Conservation (phyloP, 2,888 invertebrate species). For the Kryphioiulus occultus region DNA sequence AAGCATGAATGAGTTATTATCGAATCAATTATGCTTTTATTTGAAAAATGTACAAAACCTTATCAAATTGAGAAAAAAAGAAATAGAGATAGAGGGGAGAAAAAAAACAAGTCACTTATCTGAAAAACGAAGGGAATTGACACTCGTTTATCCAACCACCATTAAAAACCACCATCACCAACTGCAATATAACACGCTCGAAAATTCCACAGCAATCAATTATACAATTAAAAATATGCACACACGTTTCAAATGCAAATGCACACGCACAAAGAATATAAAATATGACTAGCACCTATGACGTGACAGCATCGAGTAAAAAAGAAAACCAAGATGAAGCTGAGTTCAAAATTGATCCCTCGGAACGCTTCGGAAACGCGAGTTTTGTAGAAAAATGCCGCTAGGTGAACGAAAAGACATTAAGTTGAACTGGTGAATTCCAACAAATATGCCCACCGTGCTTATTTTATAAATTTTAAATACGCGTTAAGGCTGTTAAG, state of each 20-base stretch:
- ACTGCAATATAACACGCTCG: neutral
- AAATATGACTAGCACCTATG: constrained; percentile 35
- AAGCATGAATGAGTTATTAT: neutral
- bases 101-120: neutral
- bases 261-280: constrained; percentile 1
- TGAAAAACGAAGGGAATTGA: neutral
- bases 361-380: neutral
- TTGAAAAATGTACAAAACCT: constrained; percentile 35
- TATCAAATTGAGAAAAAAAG: constrained; percentile 31
- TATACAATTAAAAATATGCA: neutral
- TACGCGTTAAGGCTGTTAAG: too few relatives aligned
- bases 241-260: neutral
- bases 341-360: neutral
- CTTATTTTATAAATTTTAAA: too few relatives aligned
- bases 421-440: neutral
- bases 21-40: constrained; percentile 30
- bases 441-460: too few relatives aligned
- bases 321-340: neutral
- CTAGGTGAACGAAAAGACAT: neutral
- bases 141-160: constrained; percentile 12
- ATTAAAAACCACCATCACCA: neutral
- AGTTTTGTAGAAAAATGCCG: neutral
- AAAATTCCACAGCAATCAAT: neutral
- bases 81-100: constrained; percentile 26
- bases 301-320: neutral